Evolutionary conservation across 2,888 invertebrate genomes (phyloP).

Genomic region (Conistra vaccinii): DNA sequence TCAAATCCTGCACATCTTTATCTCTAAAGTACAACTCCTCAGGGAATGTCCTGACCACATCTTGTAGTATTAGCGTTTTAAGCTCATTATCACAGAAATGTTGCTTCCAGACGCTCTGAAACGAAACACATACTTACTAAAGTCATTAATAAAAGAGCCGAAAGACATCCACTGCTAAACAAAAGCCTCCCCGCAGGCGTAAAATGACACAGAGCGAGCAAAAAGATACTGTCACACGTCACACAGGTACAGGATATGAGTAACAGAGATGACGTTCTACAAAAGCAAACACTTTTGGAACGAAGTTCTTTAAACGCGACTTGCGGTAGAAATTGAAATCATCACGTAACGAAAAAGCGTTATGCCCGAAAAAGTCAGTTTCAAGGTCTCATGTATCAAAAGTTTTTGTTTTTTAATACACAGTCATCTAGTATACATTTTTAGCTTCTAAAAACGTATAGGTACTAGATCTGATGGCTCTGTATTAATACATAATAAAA

Average conservation of each 20-base stretch:
- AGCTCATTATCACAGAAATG: conserved; percentile 96
- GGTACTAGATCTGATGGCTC: too few species aligned
- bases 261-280: too few species aligned
- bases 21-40: conserved; percentile 95
- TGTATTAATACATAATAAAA: background rate
- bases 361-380: background rate
- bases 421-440: background rate
- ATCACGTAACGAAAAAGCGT: background rate
- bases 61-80: conserved; percentile 94
- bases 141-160: background rate
- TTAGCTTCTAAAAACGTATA: too few species aligned
- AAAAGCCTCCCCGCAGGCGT: background rate
- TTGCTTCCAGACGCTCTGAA: conserved; percentile 96
- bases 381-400: background rate
- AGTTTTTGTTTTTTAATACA: background rate
- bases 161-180: background rate
- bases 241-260: background rate
- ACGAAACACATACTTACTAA: conserved; percentile 52
- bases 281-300: too few species aligned
- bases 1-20: conserved; percentile 92
- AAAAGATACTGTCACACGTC: background rate
- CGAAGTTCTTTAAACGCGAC: background rate
- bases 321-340: too few species aligned
- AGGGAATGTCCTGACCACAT: conserved; percentile 96
- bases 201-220: background rate